Evolutionary conservation across 2,888 invertebrate genomes (phyloP).

Genomic region (Anorthoa munda): DNA sequence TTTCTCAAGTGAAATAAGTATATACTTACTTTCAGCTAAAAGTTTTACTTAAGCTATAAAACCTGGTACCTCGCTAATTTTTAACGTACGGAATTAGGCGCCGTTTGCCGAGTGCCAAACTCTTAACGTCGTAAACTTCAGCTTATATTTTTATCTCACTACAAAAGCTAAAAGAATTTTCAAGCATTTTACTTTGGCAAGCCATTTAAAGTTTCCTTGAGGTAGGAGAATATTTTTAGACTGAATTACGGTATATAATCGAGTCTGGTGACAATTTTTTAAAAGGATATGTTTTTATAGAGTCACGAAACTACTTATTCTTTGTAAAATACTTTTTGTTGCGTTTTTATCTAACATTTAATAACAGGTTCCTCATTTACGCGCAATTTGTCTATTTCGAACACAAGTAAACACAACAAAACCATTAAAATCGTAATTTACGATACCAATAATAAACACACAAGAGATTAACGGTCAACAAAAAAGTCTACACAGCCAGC

Average conservation of each 20-base stretch:
- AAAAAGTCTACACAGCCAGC: constrained; percentile 7
- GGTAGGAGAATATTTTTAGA: constrained; percentile 41
- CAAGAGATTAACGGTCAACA: constrained; percentile 21
- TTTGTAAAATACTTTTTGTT: background rate
- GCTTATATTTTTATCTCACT: constrained; percentile 59
- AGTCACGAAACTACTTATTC: constrained; percentile 6
- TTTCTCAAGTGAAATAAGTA: constrained; percentile 41
- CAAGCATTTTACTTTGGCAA: constrained; percentile 46
- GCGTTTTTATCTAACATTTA: constrained; percentile 18
- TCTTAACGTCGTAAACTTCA: constrained; percentile 60
- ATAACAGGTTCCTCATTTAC: constrained; percentile 18
- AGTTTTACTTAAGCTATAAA: constrained; percentile 55
- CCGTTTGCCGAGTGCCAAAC: constrained; percentile 60
- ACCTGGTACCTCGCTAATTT: constrained; percentile 57
- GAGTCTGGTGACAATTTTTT: constrained; percentile 1
- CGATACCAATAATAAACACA: constrained; percentile 15
- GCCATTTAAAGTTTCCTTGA: constrained; percentile 55
- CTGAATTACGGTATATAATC: constrained; percentile 6
- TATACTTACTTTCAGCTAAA: constrained; percentile 39
- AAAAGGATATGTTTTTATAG: constrained; percentile 1
- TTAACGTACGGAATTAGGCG: constrained; percentile 59
- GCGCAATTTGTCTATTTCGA: constrained; percentile 13
- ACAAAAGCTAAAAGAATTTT: constrained; percentile 48
- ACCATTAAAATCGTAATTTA: constrained; percentile 25
- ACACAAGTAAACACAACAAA: constrained; percentile 21